Base-by-base conservation (phyloP, 2,797 vertebrate genomes). In the Caiman crocodilus region DNA sequence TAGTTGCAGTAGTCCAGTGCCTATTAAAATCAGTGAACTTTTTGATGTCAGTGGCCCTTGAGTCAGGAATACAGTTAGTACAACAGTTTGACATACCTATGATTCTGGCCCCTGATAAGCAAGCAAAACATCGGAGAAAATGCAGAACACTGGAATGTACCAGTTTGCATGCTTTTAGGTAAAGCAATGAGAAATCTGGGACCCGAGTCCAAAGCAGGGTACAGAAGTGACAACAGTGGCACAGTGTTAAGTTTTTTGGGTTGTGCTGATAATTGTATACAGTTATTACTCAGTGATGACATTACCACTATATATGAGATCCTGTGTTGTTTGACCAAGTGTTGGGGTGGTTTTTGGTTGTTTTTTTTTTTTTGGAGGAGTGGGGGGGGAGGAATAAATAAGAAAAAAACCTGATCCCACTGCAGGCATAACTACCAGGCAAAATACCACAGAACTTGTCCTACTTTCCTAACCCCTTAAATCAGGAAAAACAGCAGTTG, bases 121-220 rank as follows among this genome's bases (percentile, higher is more conserved):
- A 79, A 65, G 75, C 17, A 76, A 79, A 91, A 77, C 20, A 87
- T 61, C 82, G 64, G 82, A 74, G 57, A 90, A 83, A 84, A 80
- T 91, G 21, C 75, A 73, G 75, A 77, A 61, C 65, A 91, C 25
- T 91, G 85, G 90, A 91, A 95, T 58, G 91, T 73, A 25, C 30
- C n/a, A 58, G 74, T 35, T 50, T 0, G 8, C 21, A 32, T 69
- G 30, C 9, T 69, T 90, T 85, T 65, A 85, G 63, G 50, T 7
- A 87, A 88, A 75, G 63, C 80, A 92, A 59, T n/a, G 4, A 75
- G 59, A 69, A 60, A 26, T 15, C 28, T 71, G 20, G 28, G 42
- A 75, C 55, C 59, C 26, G 59, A 82, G 61, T 20, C 57, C 35
- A 75, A 57, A 87, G 28, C 18, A 86, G 84, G 28, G 81, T 32